A percentile compares a stretch with the other conserved stretches of the same genome.
Evolutionary conservation across 2,113 vertebrate species (phyloP).

Genomic region (Epinephelus moara): DNA sequence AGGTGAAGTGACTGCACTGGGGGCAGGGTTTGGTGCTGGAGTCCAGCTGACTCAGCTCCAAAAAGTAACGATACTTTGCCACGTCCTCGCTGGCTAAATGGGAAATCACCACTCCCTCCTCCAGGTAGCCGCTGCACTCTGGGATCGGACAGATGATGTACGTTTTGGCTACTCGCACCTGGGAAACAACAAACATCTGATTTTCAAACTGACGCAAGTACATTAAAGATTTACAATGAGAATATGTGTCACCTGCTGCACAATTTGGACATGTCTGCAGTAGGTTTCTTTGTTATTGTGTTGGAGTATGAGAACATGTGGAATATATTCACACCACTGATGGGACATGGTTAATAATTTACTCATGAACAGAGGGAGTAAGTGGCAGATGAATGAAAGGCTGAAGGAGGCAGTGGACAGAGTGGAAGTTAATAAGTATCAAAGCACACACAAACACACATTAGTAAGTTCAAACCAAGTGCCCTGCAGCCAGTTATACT

Average conservation of each 20-base stretch:
- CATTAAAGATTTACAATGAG: not conserved
- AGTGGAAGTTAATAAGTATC: conserved; percentile 20
- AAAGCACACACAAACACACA: conserved; percentile 8
- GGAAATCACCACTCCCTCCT: conserved; percentile 90
- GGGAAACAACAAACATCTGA: conserved; percentile 26
- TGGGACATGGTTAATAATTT: conserved; percentile 47
- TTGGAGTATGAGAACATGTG: not conserved
- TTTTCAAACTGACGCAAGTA: not conserved
- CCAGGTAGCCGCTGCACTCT: conserved; percentile 94
- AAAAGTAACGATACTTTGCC: conserved; percentile 95
- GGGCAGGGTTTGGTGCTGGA: conserved; percentile 98
- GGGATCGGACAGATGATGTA: conserved; percentile 94
- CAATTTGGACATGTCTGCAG: not conserved
- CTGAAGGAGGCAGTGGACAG: conserved; percentile 2
- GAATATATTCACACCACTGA: conserved; percentile 14
- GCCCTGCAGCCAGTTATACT: not conserved
- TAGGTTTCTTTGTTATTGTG: not conserved
- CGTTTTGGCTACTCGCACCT: conserved; percentile 92
- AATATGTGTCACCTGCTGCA: not conserved
- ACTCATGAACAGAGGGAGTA: conserved; percentile 15
- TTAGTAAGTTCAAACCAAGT: not conserved
- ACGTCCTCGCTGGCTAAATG: conserved; percentile 91
- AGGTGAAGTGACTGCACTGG: conserved; percentile 96
- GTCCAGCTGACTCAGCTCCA: conserved; percentile 95
- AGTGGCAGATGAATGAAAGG: not conserved